Conservation (phyloP, 2,888 invertebrate genomes). For the Tetranychus piercei region DNA sequence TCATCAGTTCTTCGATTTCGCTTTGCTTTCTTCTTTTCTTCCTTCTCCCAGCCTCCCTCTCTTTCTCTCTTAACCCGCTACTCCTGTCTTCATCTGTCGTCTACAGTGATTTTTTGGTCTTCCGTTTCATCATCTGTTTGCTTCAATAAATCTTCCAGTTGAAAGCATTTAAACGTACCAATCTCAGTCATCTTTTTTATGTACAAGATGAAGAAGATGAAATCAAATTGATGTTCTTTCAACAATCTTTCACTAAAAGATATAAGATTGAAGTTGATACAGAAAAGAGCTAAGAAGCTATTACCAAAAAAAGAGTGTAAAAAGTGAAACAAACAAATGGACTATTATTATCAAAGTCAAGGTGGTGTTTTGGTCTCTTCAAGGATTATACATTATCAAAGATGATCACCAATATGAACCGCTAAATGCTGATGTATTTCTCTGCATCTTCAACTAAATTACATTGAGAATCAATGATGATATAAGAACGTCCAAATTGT, state of each 20-base stretch:
- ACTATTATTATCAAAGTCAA: too few species aligned
- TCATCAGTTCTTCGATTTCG: background rate
- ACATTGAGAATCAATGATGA: too few species aligned
- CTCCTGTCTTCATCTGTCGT: background rate
- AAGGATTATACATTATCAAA: too few species aligned
- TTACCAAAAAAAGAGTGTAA: too few species aligned
- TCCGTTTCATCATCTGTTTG: background rate
- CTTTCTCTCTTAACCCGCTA: conserved; percentile 3
- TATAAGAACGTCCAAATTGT: too few species aligned
- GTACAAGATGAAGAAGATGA: background rate
- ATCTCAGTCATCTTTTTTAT: background rate
- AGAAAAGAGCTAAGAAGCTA: background rate
- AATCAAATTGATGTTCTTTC: conserved; percentile 2
- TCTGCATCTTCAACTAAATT: too few species aligned
- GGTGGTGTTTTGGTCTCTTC: too few species aligned
- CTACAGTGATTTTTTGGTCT: background rate
- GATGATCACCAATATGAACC: too few species aligned
- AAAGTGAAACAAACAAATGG: too few species aligned
- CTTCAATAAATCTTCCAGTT: background rate
- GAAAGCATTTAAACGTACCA: background rate
- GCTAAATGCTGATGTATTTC: too few species aligned
- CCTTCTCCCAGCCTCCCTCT: conserved; percentile 3
- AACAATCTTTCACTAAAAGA: background rate
- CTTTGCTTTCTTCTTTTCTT: background rate
- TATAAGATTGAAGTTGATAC: background rate